Evolutionary conservation across 2,888 invertebrate genomes (phyloP), one percentile per base, ranked within the genome.

Genomic region (Tricholauxania praeusta): DNA sequence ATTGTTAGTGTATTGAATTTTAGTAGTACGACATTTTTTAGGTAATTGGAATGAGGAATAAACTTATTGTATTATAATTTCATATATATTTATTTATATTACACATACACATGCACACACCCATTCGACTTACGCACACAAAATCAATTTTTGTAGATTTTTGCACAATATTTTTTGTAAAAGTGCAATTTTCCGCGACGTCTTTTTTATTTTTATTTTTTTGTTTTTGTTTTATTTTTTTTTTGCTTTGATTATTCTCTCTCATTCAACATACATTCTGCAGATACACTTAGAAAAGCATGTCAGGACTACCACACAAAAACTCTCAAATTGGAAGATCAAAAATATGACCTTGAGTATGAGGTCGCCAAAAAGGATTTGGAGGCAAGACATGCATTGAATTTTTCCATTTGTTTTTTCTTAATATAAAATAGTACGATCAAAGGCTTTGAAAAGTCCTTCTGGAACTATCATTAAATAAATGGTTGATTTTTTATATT

Each of bases 341-440:
- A 94, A 90, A 98, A 98, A 92, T 98, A 96, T 92, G 99, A 99
- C 92, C 93, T 97, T 91, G 99, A 99, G 91, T 92, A 93, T 90
- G 96, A 96, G 90, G 97, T 98, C 89, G 92, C 95, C 89, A 94
- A 93, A 90, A 98, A 95, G 93, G 96, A 96, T 88, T 92, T 94
- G 89, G 97, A 98, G 96, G 98, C 98, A 91, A 91, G 91, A 62
- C 65, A 57, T 69, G 63, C 19, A 71, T 69, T 75, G 67, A 69
- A 69, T 70, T 59, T 55, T 39, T 39, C 39, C 39, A 39, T 39
- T 10, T 39, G 39, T 39, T 39, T 39, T 39, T 39, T 59, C 52
- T 57, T 39, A 39, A 39, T 39, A 39, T 39, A 39, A 8, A 10
- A 10, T 10, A 6, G 10, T 39, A 39, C 39, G 39, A 39, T 7